Evolutionary conservation across 2,888 invertebrate genomes (phyloP), one percentile per base, ranked within the genome.

Genomic region (Clepsis dumicolana): DNA sequence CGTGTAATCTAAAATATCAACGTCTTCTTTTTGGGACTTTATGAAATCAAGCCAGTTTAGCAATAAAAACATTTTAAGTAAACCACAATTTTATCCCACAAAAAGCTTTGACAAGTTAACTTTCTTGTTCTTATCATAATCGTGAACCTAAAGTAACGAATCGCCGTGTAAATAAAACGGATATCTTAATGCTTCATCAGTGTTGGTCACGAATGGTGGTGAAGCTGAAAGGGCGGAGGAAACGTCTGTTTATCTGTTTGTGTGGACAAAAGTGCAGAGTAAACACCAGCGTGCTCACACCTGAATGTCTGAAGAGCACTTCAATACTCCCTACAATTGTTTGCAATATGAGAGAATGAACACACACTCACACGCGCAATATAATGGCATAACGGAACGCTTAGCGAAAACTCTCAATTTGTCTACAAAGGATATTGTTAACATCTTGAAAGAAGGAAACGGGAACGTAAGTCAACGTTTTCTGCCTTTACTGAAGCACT

Each of bases 181-280:
- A 80, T 90, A 91, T 90, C 92, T 86, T 71, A 74, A 79, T 78
- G 77, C 81, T 78, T 81, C 84, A 90, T 90, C 90, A 80, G 79
- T 79, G 83, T 81, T 81, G 83, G 89, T 90, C 91, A 88, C 90
- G 90, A 87, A 80, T 80, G 82, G 80, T 88, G 87, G 89, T 82
- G 77, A 80, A 80, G 79, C 85, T 81, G 78, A 89, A 89, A 87
- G 82, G 75, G 77, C 78, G 80, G 73, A 75, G 82, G 80, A 80
- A 80, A 78, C 80, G 80, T 74, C 76, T 76, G 77, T 85, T 82
- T 84, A 84, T 85, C 83, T 81, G 79, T 82, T 82, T 81, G 79
- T 80, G 77, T 80, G 78, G 75, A 80, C 79, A 77, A 81, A 78
- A 79, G 79, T 79, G 77, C 74, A 76, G 77, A 75, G 78, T 76